Evolutionary conservation across 1,140 invertebrate genomes (phyloP).

Genomic region (Drosophila athabasca): DNA sequence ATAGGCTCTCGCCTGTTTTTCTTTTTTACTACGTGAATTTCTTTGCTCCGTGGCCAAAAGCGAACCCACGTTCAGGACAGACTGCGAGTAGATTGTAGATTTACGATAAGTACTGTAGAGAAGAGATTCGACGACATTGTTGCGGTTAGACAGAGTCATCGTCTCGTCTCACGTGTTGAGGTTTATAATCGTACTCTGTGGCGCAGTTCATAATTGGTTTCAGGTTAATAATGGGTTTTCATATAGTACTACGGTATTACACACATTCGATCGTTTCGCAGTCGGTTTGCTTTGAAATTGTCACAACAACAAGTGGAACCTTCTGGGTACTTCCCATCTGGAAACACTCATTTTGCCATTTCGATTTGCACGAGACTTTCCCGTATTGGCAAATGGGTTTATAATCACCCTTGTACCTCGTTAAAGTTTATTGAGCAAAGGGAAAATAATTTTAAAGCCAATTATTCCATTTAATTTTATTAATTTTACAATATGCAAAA

Average conservation of each 20-base stretch:
- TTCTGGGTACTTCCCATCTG: not conserved
- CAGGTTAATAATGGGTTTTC: constrained; percentile 4
- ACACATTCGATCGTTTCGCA: too few species aligned
- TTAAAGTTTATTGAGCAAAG: not conserved
- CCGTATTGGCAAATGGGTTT: constrained; percentile 4
- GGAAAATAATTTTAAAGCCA: not conserved
- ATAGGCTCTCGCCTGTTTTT: constrained; percentile 9
- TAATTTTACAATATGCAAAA: too few species aligned
- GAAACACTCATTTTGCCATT: not conserved
- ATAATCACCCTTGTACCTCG: not conserved
- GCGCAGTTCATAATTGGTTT: constrained; percentile 46
- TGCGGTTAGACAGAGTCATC: constrained; percentile 25
- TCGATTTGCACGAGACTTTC: constrained; percentile 4
- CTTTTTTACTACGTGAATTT: constrained; percentile 17
- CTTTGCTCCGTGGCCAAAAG: not conserved
- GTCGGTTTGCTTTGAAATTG: too few species aligned
- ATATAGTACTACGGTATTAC: too few species aligned
- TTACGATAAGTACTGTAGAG: not conserved
- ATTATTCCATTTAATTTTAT: not conserved
- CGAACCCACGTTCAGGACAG: not conserved
- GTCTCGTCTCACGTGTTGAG: constrained; percentile 47
- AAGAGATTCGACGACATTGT: constrained; percentile 16
- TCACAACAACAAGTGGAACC: too few species aligned
- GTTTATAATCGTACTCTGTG: constrained; percentile 1
- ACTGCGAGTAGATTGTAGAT: constrained; percentile 11